Base-by-base conservation (phyloP, 23 tunicate genomes). In the Pegea sp. region DNA sequence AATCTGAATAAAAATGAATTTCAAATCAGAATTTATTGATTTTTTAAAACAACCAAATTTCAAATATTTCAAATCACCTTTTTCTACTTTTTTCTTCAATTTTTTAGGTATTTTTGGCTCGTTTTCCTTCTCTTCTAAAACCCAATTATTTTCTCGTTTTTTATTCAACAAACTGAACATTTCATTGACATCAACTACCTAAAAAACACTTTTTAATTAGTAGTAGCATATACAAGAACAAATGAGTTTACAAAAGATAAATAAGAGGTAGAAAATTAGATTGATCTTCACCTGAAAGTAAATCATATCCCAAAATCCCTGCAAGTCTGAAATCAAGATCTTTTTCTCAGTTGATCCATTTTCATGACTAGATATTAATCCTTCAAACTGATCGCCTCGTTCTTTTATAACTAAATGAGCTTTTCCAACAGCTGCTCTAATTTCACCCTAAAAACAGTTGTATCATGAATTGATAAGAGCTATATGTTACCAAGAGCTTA, bases 231-330 rank as follows among this genome's bases (percentile, higher is more conserved):
- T n/a, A n/a, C n/a, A n/a, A n/a, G n/a, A n/a, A n/a, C n/a, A n/a
- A n/a, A n/a, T n/a, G n/a, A n/a, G n/a, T n/a, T n/a, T n/a, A n/a
- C n/a, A n/a, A n/a, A n/a, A n/a, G n/a, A n/a, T n/a, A n/a, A n/a
- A n/a, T n/a, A n/a, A n/a, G n/a, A n/a, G n/a, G n/a, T n/a, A n/a
- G n/a, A n/a, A n/a, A n/a, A n/a, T n/a, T n/a, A n/a, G n/a, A n/a
- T n/a, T n/a, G n/a, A n/a, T n/a, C n/a, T n/a, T n/a, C n/a, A 84
- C 95, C 76, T 84, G 95, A 43, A 84, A 68, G 49, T 62, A 61
- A 30, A 84, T 68, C 95, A 84, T 84, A 27, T 84, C 95, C 95
- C 95, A 84, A 59, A 84, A 84, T 22, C 95, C 95, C 44, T 84
- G 76, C 31, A 84, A 58, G 42, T 84, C 95, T 25, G 44, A 50